Evolutionary conservation across 2,113 vertebrate species (phyloP), one percentile per base, ranked within the genome.

Genomic region (Tetrax tetrax): DNA sequence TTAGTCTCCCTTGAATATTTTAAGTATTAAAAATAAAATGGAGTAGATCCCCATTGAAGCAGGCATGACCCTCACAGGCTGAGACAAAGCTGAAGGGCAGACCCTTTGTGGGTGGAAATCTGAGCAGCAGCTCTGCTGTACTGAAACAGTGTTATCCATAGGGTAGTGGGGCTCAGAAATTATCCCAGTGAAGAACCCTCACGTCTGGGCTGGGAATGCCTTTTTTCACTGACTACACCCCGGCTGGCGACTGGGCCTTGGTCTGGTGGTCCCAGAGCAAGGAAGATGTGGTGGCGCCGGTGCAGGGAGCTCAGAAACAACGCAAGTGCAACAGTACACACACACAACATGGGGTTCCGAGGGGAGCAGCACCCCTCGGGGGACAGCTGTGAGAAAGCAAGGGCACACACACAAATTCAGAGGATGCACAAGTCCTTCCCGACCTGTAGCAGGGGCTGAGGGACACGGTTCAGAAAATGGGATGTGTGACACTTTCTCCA

Each of bases 401-500:
- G 43, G 4, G 5, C 19, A 56, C 18, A 12, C 15, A 37, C 57
- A 59, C 8, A 72, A 37, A 37, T 45, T 43, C 41, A 66, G 19
- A 50, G 0, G 2, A 27, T 38, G 14, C 0, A 0, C 0, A 7
- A 53, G 41, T 33, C 59, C 22, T 31, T 65, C n/a, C 51, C 2
- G 13, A 43, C 29, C 31, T 83, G 59, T 27, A 43, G 20, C 2
- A 2, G 20, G 31, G 19, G 8, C 61, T 47, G 33, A 80, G 33
- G 10, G 28, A 31, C 12, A 6, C 0, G 0, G 12, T 21, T 35
- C 41, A 28, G 78, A 48, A 77, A 43, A 87, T 0, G 3, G 38
- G 25, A 41, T 27, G 28, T 9, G 18, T 1, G 7, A 19, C 3
- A 4, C 23, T 84, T 41, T 24, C 29, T 56, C 14, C 25, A 11